These are phyloP conservation scores for Phalacrocorax pelagicus DNA, from an alignment of 2,113 vertebrate genomes.

Conservation along the genomic window DNA sequence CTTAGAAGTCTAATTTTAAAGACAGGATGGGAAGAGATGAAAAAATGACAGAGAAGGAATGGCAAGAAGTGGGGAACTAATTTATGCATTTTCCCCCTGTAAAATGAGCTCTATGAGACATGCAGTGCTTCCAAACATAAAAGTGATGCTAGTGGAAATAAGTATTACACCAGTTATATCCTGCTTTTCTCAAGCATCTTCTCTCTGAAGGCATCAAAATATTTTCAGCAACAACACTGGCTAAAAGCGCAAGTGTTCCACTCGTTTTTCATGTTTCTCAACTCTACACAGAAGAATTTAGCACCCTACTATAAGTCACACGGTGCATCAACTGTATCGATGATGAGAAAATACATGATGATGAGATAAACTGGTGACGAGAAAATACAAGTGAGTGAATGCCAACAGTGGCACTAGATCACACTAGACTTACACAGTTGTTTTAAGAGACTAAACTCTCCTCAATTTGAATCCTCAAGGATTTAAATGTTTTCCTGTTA, in stretches of 20 bases:
- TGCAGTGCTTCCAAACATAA: background rate
- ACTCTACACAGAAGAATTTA: background rate
- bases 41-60: background rate
- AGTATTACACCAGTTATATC: background rate
- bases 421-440: background rate
- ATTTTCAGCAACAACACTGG: background rate
- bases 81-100: background rate
- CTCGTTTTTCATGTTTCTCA: background rate
- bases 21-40: background rate
- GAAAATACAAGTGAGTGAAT: background rate
- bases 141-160: background rate
- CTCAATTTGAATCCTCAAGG: background rate
- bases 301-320: background rate
- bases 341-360: background rate
- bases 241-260: background rate
- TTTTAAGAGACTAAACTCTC: background rate
- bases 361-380: background rate
- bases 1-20: constrained; percentile 36
- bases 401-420: background rate
- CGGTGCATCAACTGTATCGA: background rate
- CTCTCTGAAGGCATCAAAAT: background rate
- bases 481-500: background rate
- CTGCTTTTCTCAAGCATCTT: background rate
- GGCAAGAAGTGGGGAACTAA: background rate
- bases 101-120: background rate